These are phyloP conservation scores for Takifugu flavidus DNA, from an alignment of 2,113 vertebrate species.

Conservation along the genomic window DNA sequence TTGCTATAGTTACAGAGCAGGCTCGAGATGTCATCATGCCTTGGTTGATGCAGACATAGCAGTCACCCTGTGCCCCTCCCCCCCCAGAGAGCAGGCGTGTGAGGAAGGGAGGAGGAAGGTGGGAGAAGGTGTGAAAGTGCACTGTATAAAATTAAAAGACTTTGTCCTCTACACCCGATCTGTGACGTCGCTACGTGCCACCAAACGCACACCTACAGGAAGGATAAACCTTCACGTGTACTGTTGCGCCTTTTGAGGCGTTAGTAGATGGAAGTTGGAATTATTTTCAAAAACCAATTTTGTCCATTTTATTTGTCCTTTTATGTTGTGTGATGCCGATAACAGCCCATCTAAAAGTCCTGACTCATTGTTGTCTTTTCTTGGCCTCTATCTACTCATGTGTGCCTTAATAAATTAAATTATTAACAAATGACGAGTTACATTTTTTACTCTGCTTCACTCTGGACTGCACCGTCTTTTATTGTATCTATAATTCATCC, in stretches of 20 bases:
- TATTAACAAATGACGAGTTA: too few relatives aligned
- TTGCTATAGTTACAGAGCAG: conserved; percentile 76
- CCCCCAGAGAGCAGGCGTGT: conserved; percentile 36
- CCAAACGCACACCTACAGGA: conserved; percentile 19
- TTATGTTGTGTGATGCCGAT: not conserved
- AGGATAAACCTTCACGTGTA: conserved; percentile 9
- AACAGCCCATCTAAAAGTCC: not conserved
- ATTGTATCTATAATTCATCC: conserved; percentile 10
- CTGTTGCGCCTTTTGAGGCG: not conserved
- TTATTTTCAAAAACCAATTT: not conserved
- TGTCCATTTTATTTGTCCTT: not conserved
- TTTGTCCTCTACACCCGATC: conserved; percentile 3
- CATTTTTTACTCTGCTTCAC: too few relatives aligned
- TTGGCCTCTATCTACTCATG: too few relatives aligned
- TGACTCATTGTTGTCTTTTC: not conserved
- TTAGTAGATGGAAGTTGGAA: not conserved
- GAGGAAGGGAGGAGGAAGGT: conserved; percentile 22
- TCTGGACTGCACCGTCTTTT: not conserved
- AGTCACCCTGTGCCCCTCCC: conserved; percentile 52
- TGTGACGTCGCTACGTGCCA: conserved; percentile 26
- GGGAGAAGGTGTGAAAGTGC: conserved; percentile 42
- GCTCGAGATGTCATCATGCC: conserved; percentile 74
- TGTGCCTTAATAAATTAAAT: too few relatives aligned
- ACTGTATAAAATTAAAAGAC: conserved; percentile 22
- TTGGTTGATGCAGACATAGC: conserved; percentile 71